Evolutionary conservation across 2,797 vertebrate genomes (phyloP).

Genomic region (Tiaroga cobitis): DNA sequence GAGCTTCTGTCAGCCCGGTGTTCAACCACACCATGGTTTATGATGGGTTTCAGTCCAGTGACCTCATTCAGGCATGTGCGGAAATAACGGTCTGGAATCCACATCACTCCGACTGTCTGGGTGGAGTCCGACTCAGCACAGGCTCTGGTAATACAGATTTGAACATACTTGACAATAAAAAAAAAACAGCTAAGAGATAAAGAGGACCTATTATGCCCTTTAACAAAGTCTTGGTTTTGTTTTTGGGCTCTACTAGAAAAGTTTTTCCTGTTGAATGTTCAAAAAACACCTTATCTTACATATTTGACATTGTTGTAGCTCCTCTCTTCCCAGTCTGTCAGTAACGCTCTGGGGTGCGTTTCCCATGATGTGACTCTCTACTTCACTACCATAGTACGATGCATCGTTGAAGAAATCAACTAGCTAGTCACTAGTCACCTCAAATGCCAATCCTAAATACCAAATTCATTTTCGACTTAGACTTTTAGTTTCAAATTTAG

Average conservation of each 20-base stretch:
- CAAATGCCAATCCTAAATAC: too few relatives aligned
- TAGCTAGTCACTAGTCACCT: too few relatives aligned
- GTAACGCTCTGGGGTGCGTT: too few relatives aligned
- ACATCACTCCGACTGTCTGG: conserved; percentile 77
- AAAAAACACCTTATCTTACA: neutral
- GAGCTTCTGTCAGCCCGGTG: conserved; percentile 83
- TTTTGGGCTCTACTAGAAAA: neutral
- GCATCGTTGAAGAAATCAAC: too few relatives aligned
- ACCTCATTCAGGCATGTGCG: conserved; percentile 89
- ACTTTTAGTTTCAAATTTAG: too few relatives aligned
- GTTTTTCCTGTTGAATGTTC: neutral
- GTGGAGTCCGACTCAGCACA: conserved; percentile 89
- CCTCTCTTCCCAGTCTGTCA: neutral
- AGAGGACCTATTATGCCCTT: neutral
- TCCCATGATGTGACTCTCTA: too few relatives aligned
- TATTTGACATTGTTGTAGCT: neutral
- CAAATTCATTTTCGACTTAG: too few relatives aligned
- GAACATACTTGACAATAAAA: neutral
- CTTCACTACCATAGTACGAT: too few relatives aligned
- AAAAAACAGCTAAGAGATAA: neutral
- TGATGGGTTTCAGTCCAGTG: conserved; percentile 87
- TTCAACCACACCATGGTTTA: conserved; percentile 99
- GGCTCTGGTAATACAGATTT: conserved; percentile 83
- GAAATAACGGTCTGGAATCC: conserved; percentile 89
- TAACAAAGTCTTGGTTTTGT: neutral